Conservation (phyloP, 2,113 vertebrate genomes). For the Oenanthe melanoleuca region DNA sequence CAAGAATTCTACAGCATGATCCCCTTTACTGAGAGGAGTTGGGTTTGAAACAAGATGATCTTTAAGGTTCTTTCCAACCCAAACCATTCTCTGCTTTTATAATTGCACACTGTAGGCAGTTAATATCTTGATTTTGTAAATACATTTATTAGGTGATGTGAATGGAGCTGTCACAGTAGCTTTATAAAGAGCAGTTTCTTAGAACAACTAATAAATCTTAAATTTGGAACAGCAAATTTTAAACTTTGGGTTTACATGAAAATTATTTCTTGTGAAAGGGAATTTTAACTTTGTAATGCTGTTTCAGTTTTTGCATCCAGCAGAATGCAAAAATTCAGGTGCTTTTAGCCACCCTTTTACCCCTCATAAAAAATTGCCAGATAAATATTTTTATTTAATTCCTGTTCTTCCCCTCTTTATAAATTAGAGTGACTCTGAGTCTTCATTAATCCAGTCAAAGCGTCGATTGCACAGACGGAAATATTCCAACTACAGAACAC, state of each 20-base stretch:
- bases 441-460: constrained; percentile 69
- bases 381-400: background rate
- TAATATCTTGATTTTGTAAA: background rate
- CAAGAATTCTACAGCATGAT: background rate
- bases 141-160: background rate
- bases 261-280: background rate
- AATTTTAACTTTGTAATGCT: accelerated
- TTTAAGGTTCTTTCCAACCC: background rate
- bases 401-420: background rate
- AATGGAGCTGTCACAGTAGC: background rate
- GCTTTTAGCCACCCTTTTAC: background rate
- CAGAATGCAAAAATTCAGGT: background rate
- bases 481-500: constrained; percentile 56
- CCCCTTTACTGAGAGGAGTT: background rate
- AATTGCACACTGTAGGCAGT: accelerated
- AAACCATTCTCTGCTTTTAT: background rate
- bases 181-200: background rate
- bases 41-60: background rate
- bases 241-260: background rate
- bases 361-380: background rate
- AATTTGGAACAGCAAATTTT: background rate
- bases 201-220: background rate
- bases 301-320: background rate
- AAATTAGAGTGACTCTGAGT: constrained; percentile 84
- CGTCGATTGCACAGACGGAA: constrained; percentile 75